phyloP scores from a whole-genome alignment of 2,797 vertebrate genomes.

The Vultur gryphus region DNA sequence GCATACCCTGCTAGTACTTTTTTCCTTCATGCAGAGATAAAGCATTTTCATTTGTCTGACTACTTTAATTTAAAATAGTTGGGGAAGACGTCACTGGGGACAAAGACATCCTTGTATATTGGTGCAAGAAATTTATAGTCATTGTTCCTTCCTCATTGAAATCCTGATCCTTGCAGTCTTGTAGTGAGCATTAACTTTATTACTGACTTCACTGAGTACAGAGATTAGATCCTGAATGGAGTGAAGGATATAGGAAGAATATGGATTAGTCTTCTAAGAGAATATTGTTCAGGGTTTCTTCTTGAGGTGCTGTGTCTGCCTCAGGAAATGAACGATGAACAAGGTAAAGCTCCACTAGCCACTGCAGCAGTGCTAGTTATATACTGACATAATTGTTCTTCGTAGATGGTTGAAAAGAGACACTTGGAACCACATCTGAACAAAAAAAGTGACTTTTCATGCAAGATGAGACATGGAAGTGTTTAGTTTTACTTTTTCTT shows the following conservation, averaged over 20 bases:
- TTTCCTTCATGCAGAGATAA: background rate
- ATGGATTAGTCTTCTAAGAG: background rate
- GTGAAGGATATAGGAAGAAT: background rate
- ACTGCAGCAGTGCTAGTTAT: background rate
- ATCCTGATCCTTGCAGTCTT: background rate
- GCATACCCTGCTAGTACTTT: background rate
- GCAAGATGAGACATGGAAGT: background rate
- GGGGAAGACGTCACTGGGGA: background rate
- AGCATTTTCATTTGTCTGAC: background rate
- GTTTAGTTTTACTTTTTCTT: background rate
- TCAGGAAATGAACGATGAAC: constrained; percentile 5
- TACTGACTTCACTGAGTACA: background rate
- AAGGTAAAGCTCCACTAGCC: background rate
- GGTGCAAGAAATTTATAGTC: background rate
- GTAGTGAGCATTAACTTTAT: background rate
- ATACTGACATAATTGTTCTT: background rate
- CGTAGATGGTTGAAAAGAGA: background rate
- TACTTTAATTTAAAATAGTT: background rate
- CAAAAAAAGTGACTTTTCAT: background rate
- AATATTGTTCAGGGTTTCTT: background rate
- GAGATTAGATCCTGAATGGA: background rate
- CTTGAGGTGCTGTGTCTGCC: background rate
- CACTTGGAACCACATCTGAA: background rate
- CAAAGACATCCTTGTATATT: background rate
- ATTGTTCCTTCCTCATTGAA: background rate